Percentiles rank a stretch among this genome's conserved stretches.
phyloP scores from a whole-genome alignment of 2,113 vertebrate genomes.

The Melanerpes formicivorus region DNA sequence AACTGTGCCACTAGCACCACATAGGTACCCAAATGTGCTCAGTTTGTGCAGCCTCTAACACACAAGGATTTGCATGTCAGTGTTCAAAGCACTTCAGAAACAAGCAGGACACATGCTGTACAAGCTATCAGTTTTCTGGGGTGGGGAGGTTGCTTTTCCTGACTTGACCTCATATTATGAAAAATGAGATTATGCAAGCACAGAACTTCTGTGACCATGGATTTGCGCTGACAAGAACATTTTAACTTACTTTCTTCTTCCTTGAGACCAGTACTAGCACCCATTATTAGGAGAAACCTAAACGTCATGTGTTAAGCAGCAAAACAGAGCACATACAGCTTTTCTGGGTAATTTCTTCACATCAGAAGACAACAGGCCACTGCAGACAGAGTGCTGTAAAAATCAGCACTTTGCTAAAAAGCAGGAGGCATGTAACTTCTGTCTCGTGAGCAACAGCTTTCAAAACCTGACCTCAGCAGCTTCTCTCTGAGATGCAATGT shows the following conservation, averaged over 20 bases:
- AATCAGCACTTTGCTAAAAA: neutral
- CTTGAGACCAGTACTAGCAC: fast-evolving
- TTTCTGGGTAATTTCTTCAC: neutral
- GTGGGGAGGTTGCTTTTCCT: neutral
- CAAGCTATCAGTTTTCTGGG: neutral
- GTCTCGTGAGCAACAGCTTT: neutral
- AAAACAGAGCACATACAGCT: neutral
- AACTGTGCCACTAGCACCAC: neutral
- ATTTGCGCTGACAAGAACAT: slow-evolving; percentile 4
- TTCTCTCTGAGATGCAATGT: neutral
- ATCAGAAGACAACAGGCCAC: neutral
- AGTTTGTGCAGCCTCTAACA: neutral
- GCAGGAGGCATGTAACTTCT: neutral
- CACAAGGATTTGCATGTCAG: neutral
- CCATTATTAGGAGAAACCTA: neutral
- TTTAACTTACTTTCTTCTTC: slow-evolving; percentile 9
- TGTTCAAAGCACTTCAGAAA: neutral
- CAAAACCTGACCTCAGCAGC: slow-evolving; percentile 5
- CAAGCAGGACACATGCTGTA: neutral
- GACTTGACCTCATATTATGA: neutral
- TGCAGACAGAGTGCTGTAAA: neutral
- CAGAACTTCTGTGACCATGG: neutral
- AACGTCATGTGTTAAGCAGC: neutral
- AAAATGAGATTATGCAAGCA: neutral
- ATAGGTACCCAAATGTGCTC: neutral